Conservation (phyloP, 2,888 invertebrate species). For the Clanis bilineata region DNA sequence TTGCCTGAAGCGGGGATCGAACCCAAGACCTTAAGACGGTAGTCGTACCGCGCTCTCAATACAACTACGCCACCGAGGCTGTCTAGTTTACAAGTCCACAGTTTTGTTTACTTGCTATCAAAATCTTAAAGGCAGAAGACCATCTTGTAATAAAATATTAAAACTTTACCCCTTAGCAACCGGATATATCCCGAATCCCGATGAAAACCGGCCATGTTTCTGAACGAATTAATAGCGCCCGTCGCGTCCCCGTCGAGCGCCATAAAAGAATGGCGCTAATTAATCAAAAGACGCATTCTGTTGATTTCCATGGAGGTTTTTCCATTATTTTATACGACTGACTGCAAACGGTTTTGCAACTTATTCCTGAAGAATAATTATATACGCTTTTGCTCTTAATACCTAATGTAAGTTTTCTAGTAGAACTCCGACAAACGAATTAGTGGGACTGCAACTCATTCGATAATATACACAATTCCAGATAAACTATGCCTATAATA, state of each 20-base stretch:
- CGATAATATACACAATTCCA: too few species aligned
- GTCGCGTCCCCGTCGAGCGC: constrained; percentile 56
- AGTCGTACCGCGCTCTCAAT: too few species aligned
- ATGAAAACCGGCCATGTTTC: constrained; percentile 67
- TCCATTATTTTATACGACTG: constrained; percentile 25
- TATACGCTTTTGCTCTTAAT: too few species aligned
- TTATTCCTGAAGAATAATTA: not conserved
- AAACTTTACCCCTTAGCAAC: constrained; percentile 46
- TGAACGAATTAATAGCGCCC: constrained; percentile 64
- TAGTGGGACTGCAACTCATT: too few species aligned
- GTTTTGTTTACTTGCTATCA: not conserved
- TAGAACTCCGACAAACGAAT: too few species aligned
- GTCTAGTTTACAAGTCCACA: too few species aligned
- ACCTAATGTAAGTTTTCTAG: too few species aligned
- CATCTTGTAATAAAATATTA: constrained; percentile 9
- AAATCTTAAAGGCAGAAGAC: not conserved
- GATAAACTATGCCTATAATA: too few species aligned
- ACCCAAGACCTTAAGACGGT: too few species aligned
- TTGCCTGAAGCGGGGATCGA: too few species aligned
- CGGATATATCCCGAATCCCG: constrained; percentile 62
- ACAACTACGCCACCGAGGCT: too few species aligned
- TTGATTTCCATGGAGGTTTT: constrained; percentile 79
- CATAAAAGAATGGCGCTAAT: constrained; percentile 79
- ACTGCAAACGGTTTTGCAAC: constrained; percentile 9
- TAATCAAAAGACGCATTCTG: constrained; percentile 75